phyloP scores from a whole-genome alignment of 2,113 vertebrate species.

The Hyperoodon ampullatus region DNA sequence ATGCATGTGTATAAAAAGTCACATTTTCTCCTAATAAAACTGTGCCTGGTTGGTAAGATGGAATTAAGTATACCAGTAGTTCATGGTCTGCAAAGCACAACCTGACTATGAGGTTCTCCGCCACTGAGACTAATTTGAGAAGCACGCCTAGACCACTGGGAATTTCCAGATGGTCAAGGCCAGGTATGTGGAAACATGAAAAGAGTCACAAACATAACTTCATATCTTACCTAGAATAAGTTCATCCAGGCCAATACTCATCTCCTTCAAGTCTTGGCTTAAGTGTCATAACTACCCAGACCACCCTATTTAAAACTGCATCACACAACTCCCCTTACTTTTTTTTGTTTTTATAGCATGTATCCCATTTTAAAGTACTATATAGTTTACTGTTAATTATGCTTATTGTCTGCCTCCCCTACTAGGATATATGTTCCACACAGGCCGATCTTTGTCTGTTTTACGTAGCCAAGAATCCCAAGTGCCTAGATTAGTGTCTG shows the following conservation, averaged over 20 bases:
- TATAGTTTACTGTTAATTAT: not conserved
- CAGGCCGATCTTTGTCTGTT: not conserved
- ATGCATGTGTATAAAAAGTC: not conserved
- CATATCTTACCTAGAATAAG: not conserved
- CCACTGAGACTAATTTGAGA: constrained; percentile 29
- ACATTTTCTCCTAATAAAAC: constrained; percentile 28
- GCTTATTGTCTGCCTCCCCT: not conserved
- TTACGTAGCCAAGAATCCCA: not conserved
- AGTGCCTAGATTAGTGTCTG: not conserved
- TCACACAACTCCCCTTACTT: not conserved
- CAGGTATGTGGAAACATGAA: constrained; percentile 17
- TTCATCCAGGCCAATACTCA: not conserved
- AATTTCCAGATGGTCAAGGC: constrained; percentile 25
- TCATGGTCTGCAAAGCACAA: not conserved
- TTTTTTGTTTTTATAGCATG: not conserved
- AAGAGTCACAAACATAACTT: not conserved
- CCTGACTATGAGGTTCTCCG: not conserved
- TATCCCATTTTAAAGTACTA: not conserved
- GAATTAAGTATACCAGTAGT: not conserved
- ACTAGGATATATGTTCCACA: not conserved
- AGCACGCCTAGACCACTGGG: not conserved
- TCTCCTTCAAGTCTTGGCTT: not conserved
- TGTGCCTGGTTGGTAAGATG: not conserved
- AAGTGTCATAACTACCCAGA: not conserved
- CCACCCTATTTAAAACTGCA: not conserved